Evolutionary conservation across 2,888 invertebrate genomes (phyloP), one percentile per base, ranked within the genome.

Genomic region (Ormyrus rosae): DNA sequence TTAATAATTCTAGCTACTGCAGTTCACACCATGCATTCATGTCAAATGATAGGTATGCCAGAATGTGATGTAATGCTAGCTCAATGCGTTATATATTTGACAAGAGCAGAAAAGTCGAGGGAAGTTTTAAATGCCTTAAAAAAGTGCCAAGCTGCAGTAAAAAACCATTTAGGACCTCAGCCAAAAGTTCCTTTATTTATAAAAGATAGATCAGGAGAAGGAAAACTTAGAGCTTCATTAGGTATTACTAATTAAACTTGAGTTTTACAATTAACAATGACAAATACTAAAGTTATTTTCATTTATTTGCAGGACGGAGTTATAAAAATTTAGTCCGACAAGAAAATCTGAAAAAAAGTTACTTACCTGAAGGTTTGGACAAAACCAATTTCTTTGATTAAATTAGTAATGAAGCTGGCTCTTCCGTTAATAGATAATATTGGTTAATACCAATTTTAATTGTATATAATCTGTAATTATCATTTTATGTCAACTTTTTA

Each of bases 1-100:
- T 34, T 34, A 6, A 53, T 79, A 19, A 8, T 58, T 77, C 19
- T 85, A 95, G 95, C 95, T 64, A 91, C 95, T 85, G 95, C 96
- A 0, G 93, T 96, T 6, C 93, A 95, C 7, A 94, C 96, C 51
- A 93, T 95, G 92, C 95, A 96, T 85, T 96, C 95, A 1, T 96
- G 96, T 87, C 95, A 96, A 88, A 92, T 95, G 82, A 91, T 96
- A 61, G 96, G 96, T 6, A 95, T 95, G 95, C 96, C 96, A 0
- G 96, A 96, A 87, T 94, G 95, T 86, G 95, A 96, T 89, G 95
- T 96, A n/a, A 90, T 96, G 76, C 90, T 97, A 50, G 95, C 95
- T 11, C 96, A 96, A 87, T 95, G 95, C 87, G 95, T 94, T 3
- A 94, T 95, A 70, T 94, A 96, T 87, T 91, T 96, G 65, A 95